Percentiles rank a stretch among this genome's conserved stretches.
Evolutionary conservation across 2,797 vertebrate species (phyloP).

Genomic region (Neopelma chrysocephalum): DNA sequence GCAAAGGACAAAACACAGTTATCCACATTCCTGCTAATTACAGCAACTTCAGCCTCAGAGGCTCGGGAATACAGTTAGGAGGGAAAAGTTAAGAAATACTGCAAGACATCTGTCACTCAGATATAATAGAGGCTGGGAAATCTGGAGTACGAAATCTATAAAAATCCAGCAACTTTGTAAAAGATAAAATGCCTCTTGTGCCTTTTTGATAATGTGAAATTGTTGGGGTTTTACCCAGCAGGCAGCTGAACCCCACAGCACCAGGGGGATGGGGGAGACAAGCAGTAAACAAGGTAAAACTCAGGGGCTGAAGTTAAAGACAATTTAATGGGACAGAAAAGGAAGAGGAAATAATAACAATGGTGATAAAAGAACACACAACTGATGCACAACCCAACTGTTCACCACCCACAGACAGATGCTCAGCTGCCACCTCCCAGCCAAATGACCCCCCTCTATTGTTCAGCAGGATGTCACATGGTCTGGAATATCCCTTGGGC

Average conservation of each 20-base stretch:
- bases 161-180: not conserved
- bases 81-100: not conserved
- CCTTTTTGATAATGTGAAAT: not conserved
- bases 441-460: not conserved
- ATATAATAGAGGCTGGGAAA: not conserved
- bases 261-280: not conserved
- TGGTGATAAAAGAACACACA: not conserved
- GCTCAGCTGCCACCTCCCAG: too few species aligned
- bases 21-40: not conserved
- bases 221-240: not conserved
- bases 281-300: not conserved
- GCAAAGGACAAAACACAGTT: not conserved
- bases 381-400: not conserved
- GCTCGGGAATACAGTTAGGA: not conserved
- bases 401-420: not conserved
- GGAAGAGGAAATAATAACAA: not conserved
- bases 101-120: not conserved
- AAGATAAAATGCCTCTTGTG: accelerated
- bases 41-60: not conserved
- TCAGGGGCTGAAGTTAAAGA: not conserved
- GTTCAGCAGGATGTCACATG: not conserved
- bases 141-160: not conserved
- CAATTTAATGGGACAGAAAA: not conserved
- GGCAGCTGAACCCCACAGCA: not conserved
- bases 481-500: not conserved